These are phyloP conservation scores for Mellivora capensis DNA, from an alignment of 2,113 vertebrate genomes.

Conservation along the genomic window DNA sequence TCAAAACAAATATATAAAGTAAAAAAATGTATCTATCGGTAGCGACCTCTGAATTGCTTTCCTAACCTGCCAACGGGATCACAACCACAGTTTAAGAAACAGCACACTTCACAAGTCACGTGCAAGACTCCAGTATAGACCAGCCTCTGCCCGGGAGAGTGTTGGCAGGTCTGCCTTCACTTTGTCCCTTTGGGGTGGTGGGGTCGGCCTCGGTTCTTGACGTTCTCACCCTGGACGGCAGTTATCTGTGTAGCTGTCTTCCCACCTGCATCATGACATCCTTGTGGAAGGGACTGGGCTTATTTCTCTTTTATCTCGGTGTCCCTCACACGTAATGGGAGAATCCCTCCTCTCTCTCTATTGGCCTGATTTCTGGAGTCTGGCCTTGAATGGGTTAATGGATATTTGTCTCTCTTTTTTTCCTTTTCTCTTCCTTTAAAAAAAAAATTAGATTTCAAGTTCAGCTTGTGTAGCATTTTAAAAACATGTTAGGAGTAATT, in stretches of 20 bases:
- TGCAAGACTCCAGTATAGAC: background rate
- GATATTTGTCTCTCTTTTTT: background rate
- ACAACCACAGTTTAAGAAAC: background rate
- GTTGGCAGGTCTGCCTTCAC: rapidly evolving
- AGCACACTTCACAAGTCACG: background rate
- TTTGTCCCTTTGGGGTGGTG: background rate
- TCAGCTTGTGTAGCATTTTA: background rate
- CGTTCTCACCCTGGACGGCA: background rate
- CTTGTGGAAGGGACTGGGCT: background rate
- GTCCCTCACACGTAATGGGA: background rate
- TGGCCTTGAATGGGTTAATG: background rate
- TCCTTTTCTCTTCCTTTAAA: background rate
- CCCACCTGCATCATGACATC: background rate
- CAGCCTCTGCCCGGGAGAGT: background rate
- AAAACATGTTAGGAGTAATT: background rate
- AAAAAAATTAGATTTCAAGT: background rate
- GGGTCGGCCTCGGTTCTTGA: background rate
- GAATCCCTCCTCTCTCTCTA: background rate
- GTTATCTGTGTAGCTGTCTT: background rate
- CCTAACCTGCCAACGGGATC: background rate
- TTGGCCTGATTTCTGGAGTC: background rate
- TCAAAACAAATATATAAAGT: too few relatives aligned
- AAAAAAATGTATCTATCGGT: background rate
- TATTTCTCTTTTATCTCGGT: background rate
- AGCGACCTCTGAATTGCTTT: background rate